These are phyloP conservation scores for Dicyrtoma fusca DNA, from an alignment of 2,888 invertebrate species.

Conservation along the genomic window DNA sequence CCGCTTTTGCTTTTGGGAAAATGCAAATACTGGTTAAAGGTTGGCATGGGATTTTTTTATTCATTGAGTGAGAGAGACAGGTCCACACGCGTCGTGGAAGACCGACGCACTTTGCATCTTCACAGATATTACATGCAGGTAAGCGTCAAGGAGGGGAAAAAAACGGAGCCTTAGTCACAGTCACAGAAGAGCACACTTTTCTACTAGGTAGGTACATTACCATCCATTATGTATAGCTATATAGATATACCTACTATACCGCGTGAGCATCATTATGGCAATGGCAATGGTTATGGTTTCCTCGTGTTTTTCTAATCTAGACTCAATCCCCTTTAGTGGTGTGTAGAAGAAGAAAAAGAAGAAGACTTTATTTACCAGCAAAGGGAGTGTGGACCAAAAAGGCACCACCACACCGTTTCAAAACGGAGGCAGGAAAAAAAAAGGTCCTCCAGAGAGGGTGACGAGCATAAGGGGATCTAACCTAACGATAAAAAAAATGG, in stretches of 20 bases:
- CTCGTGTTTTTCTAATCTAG: background rate
- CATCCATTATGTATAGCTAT: slow-evolving; percentile 3
- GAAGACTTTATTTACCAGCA: background rate
- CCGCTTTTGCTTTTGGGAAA: too few relatives aligned
- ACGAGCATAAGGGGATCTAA: too few relatives aligned
- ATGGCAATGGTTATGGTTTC: background rate
- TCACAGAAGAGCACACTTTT: slow-evolving; percentile 29
- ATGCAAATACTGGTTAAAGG: too few relatives aligned
- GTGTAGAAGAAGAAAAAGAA: background rate
- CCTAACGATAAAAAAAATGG: slow-evolving; percentile 6
- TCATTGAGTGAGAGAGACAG: too few relatives aligned
- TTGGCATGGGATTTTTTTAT: too few relatives aligned
- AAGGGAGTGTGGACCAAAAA: slow-evolving; percentile 5
- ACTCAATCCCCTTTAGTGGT: background rate
- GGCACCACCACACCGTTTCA: background rate
- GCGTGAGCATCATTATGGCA: background rate
- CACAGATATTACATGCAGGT: too few relatives aligned
- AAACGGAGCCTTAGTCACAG: slow-evolving; percentile 11
- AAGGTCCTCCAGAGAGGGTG: too few relatives aligned
- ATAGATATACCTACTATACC: background rate
- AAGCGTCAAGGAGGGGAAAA: background rate
- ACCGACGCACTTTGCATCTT: too few relatives aligned
- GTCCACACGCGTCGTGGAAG: too few relatives aligned
- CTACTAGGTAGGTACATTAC: background rate
- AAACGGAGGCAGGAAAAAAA: too few relatives aligned